A percentile compares a stretch with the other conserved stretches of the same genome.
These are phyloP conservation scores for Heterodera filipjevi DNA, from an alignment of 2,888 invertebrate genomes.

Conservation along the genomic window DNA sequence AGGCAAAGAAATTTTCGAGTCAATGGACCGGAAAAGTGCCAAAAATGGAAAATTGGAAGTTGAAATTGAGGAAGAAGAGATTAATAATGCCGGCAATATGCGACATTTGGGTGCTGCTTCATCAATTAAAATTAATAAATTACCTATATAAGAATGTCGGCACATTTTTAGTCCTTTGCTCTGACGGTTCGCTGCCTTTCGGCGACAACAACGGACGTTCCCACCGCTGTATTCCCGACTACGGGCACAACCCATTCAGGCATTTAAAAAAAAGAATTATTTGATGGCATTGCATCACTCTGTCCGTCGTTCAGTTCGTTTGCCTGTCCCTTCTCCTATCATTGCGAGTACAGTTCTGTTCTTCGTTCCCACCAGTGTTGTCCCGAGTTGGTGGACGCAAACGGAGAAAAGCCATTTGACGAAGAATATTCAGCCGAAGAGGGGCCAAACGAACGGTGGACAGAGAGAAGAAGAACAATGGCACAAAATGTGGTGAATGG, in stretches of 20 bases:
- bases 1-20: not conserved
- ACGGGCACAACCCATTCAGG: slow-evolving; percentile 16
- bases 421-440: not conserved
- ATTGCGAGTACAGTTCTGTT: not conserved
- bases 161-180: not conserved
- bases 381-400: not conserved
- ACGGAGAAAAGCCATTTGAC: not conserved
- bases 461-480: not conserved
- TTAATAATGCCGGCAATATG: too few species aligned
- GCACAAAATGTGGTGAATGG: not conserved
- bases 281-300: not conserved
- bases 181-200: not conserved
- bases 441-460: not conserved
- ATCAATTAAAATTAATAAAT: not conserved
- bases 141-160: not conserved
- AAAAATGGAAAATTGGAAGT: not conserved
- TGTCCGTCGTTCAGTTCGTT: not conserved
- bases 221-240: slow-evolving; percentile 7
- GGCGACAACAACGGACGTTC: slow-evolving; percentile 3
- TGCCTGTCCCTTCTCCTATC: slow-evolving; percentile 13
- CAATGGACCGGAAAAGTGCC: not conserved
- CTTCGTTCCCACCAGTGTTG: not conserved
- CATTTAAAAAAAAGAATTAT: too few species aligned
- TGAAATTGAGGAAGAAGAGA: not conserved
- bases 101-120: not conserved